Conservation (phyloP, 2,113 vertebrate species). For the Cephalopterus ornatus region DNA sequence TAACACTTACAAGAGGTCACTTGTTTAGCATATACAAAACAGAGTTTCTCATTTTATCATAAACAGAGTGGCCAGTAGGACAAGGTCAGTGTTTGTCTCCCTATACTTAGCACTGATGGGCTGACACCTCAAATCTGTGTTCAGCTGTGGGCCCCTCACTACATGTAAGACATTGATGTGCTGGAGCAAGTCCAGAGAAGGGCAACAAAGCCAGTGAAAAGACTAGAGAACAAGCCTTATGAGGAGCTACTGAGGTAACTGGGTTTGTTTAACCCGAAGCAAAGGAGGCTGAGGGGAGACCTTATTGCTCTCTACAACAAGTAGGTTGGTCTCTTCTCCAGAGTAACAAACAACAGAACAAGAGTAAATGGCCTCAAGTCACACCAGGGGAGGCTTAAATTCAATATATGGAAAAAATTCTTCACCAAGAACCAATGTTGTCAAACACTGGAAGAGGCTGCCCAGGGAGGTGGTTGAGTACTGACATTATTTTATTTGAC, state of each 20-base stretch:
- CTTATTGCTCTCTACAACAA: not conserved
- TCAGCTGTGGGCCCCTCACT: not conserved
- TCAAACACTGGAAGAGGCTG: not conserved
- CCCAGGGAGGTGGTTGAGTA: not conserved
- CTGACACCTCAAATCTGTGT: not conserved
- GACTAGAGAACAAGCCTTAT: not conserved
- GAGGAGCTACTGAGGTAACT: not conserved
- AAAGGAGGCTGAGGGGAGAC: not conserved
- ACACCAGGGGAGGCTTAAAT: not conserved
- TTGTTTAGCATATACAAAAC: not conserved
- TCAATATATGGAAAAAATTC: not conserved
- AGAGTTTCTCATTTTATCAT: not conserved
- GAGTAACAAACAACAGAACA: not conserved
- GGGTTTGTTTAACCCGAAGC: not conserved
- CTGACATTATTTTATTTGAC: not conserved
- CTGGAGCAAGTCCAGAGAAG: not conserved
- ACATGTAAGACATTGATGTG: not conserved
- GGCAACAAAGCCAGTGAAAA: not conserved
- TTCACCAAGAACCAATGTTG: not conserved
- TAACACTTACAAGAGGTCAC: not conserved
- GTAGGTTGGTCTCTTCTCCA: not conserved
- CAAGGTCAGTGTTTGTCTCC: no score
- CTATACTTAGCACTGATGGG: accelerated
- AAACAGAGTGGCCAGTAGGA: not conserved
- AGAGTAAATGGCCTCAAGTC: not conserved